phyloP scores from a whole-genome alignment of 1,140 invertebrate genomes.

The Leptinotarsa undecemlineata region DNA sequence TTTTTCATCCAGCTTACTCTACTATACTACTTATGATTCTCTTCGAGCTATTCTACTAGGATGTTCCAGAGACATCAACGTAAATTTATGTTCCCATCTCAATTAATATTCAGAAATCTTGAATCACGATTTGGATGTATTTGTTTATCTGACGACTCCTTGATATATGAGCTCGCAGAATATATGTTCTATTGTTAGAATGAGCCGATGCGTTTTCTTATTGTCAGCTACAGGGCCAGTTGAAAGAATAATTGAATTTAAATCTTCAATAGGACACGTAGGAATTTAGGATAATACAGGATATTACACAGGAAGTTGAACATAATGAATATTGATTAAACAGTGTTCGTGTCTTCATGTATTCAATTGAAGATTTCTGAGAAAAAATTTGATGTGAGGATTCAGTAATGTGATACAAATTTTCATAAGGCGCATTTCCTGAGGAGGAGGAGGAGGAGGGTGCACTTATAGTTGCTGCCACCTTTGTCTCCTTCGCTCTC shows the following conservation, averaged over 20 bases:
- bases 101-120: slow-evolving; percentile 13
- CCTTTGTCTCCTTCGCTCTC: too few relatives aligned
- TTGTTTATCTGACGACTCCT: neutral
- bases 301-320: neutral
- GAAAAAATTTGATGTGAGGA: too few relatives aligned
- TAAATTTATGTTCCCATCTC: slow-evolving; percentile 8
- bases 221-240: neutral
- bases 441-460: too few relatives aligned
- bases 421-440: too few relatives aligned
- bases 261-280: too few relatives aligned
- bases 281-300: too few relatives aligned
- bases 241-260: neutral
- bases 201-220: neutral
- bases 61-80: neutral
- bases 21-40: neutral
- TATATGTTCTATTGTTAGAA: slow-evolving; percentile 13
- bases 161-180: slow-evolving; percentile 8
- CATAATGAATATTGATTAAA: neutral
- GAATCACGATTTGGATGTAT: slow-evolving; percentile 19
- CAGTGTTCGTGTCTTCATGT: too few relatives aligned
- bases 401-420: too few relatives aligned
- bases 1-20: neutral
- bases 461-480: too few relatives aligned
- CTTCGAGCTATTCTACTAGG: neutral
- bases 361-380: too few relatives aligned